phyloP scores from a whole-genome alignment of 1,140 invertebrate genomes.

The Polypedilum pembai region DNA sequence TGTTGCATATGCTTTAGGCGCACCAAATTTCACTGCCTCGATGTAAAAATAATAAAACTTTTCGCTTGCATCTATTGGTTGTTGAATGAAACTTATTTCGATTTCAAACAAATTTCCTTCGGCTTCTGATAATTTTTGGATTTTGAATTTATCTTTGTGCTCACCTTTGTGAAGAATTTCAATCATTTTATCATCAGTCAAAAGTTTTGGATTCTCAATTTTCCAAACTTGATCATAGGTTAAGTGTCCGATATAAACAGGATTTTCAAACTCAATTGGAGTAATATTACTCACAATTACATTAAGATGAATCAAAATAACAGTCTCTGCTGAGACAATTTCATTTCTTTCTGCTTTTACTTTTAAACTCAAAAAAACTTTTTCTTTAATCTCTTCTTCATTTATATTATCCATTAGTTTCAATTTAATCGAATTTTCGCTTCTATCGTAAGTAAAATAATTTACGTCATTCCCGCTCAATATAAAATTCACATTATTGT shows the following conservation, averaged over 20 bases:
- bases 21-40: not conserved
- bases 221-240: not conserved
- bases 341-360: not conserved
- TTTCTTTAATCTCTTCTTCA: not conserved
- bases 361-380: not conserved
- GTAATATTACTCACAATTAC: not conserved
- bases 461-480: not conserved
- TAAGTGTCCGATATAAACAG: not conserved
- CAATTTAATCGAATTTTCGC: not conserved
- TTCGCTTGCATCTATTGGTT: not conserved
- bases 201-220: not conserved
- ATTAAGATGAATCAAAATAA: constrained; percentile 6
- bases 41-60: not conserved
- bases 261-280: not conserved
- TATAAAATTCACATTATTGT: not conserved
- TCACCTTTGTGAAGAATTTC: not conserved
- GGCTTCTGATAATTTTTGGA: not conserved
- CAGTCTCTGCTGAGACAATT: not conserved
- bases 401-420: not conserved
- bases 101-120: not conserved
- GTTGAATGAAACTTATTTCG: not conserved
- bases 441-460: not conserved
- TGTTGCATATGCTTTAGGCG: not conserved
- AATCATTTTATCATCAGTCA: not conserved
- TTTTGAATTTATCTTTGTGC: not conserved